phyloP scores from a whole-genome alignment of 2,113 vertebrate species.

The Mola mola region DNA sequence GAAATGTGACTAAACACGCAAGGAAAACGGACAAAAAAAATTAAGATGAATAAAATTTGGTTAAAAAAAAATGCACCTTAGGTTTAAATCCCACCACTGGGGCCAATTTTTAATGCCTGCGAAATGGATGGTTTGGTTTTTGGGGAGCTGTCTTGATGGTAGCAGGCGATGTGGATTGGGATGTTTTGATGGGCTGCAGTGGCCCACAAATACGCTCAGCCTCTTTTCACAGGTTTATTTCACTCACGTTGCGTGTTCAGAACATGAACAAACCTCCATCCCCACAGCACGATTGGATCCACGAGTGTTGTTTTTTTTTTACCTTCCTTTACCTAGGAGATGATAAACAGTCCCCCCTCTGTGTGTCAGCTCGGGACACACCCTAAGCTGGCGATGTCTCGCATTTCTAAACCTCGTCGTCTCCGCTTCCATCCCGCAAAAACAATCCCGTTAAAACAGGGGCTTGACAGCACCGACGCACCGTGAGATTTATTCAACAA shows the following conservation, averaged over 20 bases:
- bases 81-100: too few relatives aligned
- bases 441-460: conserved; percentile 34
- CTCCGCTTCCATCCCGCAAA: conserved; percentile 43
- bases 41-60: too few relatives aligned
- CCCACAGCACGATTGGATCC: too few relatives aligned
- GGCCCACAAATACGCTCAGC: conserved; percentile 66
- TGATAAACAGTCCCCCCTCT: conserved; percentile 73
- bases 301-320: not conserved
- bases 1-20: conserved; percentile 51
- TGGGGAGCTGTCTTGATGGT: conserved; percentile 20
- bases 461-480: conserved; percentile 32
- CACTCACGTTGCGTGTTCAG: conserved; percentile 5
- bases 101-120: too few relatives aligned
- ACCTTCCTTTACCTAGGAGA: not conserved
- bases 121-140: not conserved
- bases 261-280: not conserved
- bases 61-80: too few relatives aligned
- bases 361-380: conserved; percentile 84
- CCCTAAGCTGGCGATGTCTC: conserved; percentile 81
- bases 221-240: conserved; percentile 27
- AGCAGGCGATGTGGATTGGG: conserved; percentile 35
- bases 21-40: too few relatives aligned
- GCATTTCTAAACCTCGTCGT: conserved; percentile 72
- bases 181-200: conserved; percentile 75
- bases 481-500: conserved; percentile 49